Evolutionary conservation across 2,113 vertebrate genomes (phyloP).

Genomic region (Nematolebias whitei): DNA sequence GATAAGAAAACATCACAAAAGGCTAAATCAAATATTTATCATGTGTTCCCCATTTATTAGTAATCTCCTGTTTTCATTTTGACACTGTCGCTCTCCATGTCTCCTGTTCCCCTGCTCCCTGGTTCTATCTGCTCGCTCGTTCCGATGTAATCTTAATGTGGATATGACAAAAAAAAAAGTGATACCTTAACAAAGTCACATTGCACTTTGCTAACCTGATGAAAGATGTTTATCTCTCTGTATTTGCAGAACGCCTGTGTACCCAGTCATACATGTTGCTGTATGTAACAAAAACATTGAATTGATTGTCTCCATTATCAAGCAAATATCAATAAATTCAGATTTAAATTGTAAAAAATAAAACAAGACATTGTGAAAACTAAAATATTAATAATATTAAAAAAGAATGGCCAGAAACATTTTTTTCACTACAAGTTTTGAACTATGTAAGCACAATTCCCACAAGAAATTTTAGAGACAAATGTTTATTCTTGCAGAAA

Average conservation of each 20-base stretch:
- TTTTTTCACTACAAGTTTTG: slow-evolving; percentile 8
- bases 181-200: slow-evolving; percentile 54
- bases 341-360: slow-evolving; percentile 18
- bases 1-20: slow-evolving; percentile 65
- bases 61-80: slow-evolving; percentile 76
- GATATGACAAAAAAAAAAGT: slow-evolving; percentile 43
- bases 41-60: slow-evolving; percentile 55
- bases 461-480: too few relatives aligned
- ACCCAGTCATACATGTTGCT: not conserved
- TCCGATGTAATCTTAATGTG: slow-evolving; percentile 59
- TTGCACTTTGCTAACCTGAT: slow-evolving; percentile 44
- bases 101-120: slow-evolving; percentile 25
- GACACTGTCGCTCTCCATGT: slow-evolving; percentile 17
- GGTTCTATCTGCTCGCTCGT: slow-evolving; percentile 45
- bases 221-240: slow-evolving; percentile 41
- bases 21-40: slow-evolving; percentile 65
- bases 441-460: too few relatives aligned
- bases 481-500: too few relatives aligned
- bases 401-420: slow-evolving; percentile 23
- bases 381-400: slow-evolving; percentile 14
- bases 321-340: slow-evolving; percentile 29
- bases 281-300: not conserved
- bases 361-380: slow-evolving; percentile 20
- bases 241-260: slow-evolving; percentile 22
- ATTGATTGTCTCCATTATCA: slow-evolving; percentile 38